Percentiles rank a stretch among this genome's conserved stretches.
Evolutionary conservation across 1,140 invertebrate species (phyloP).

Genomic region (Lasaia peninsularis): DNA sequence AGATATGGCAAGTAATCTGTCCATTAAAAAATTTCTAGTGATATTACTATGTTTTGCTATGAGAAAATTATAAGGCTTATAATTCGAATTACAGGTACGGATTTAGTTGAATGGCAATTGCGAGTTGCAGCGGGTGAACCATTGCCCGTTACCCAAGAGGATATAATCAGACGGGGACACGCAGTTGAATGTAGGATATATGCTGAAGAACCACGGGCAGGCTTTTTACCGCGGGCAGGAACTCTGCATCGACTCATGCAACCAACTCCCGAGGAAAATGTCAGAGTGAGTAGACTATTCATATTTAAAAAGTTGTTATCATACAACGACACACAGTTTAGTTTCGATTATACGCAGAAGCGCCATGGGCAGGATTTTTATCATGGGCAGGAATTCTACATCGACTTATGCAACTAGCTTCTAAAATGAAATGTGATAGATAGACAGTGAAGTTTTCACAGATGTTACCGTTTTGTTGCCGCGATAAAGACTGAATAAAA

Average conservation of each 20-base stretch:
- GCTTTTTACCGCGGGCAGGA: conserved; percentile 94
- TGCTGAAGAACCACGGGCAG: conserved; percentile 90
- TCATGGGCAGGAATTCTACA: conserved; percentile 89
- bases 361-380: conserved; percentile 89
- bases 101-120: conserved; percentile 99
- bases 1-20: too few species aligned
- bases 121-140: conserved; percentile 90
- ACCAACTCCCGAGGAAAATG: conserved; percentile 79
- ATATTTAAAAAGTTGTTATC: conserved; percentile 83
- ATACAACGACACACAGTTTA: conserved; percentile 92
- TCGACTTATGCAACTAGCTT: conserved; percentile 82
- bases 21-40: too few species aligned
- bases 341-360: conserved; percentile 97
- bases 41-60: background rate
- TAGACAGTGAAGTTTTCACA: too few species aligned
- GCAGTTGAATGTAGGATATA: conserved; percentile 97
- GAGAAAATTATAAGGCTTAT: background rate
- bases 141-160: conserved; percentile 87
- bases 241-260: conserved; percentile 84
- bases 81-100: conserved; percentile 78
- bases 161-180: conserved; percentile 88
- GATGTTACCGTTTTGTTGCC: too few species aligned
- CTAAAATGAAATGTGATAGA: conserved; percentile 80
- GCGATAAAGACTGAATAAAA: too few species aligned
- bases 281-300: conserved; percentile 69